Evolutionary conservation across 2,797 vertebrate genomes (phyloP), one percentile per base, ranked within the genome.

Genomic region (Chaenodraco wilsoni): DNA sequence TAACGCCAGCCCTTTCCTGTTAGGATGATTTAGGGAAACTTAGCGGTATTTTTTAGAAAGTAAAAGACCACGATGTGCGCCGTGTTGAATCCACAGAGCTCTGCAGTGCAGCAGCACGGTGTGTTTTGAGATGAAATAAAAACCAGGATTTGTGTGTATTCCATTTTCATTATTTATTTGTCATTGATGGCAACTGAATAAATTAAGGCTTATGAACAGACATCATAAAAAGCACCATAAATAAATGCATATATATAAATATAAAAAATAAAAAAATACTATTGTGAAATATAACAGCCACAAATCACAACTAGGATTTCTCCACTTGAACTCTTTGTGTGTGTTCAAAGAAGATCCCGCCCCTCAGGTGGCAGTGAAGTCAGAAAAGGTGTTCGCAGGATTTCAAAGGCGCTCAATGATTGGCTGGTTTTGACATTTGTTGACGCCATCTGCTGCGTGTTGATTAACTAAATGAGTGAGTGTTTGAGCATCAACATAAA

Each of bases 131-230:
- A 6, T 52, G 13, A 72, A 72, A 79, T 61, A 64, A 82, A 71
- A 79, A 64, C 1, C 48, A 31, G 11, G 8, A 72, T 71, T 31
- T 66, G 33, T 37, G 40, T 52, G 48, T 49, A 27, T 82, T 89
- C 69, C 75, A 77, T 92, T 93, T 92, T 90, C 63, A 84, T 88
- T 65, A 72, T 93, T 94, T 94, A 94, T 94, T 95, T 92, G 76
- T 94, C 83, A 89, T 93, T 84, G 92, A 95, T 95, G 95, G 94
- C 93, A 95, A 95, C 94, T 92, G 89, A n/a, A 95, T 85, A 93
- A 94, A 93, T 93, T 95, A 96, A 95, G 95, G 94, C 94, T 93
- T 83, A 94, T 95, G 94, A 95, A 95, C 94, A 94, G 93, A 95
- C 93, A 95, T 95, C 88, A 85, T 94, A 94, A 93, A 95, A 94